A percentile compares a stretch with the other conserved stretches of the same genome.
These are phyloP conservation scores for Conopomorpha cramerella DNA, from an alignment of 1,140 invertebrate genomes.

Conservation along the genomic window DNA sequence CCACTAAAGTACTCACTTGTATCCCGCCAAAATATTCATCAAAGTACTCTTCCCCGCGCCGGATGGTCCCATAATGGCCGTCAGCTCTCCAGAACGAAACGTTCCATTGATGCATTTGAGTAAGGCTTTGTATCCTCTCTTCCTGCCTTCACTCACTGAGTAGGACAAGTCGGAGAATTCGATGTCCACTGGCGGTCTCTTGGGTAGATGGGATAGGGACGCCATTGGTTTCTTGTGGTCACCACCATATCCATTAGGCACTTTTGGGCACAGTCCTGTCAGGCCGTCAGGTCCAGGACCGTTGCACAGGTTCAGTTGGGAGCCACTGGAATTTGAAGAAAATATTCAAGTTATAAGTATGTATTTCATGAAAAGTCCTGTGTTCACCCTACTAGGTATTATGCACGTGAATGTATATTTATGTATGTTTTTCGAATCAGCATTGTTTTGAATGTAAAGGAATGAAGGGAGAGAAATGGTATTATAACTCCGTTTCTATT, in stretches of 20 bases:
- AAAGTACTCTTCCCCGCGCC: slow-evolving; percentile 92
- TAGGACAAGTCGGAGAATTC: slow-evolving; percentile 85
- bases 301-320: slow-evolving; percentile 71
- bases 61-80: slow-evolving; percentile 93
- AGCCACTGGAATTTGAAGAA: slow-evolving; percentile 68
- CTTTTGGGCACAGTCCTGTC: slow-evolving; percentile 66
- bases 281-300: slow-evolving; percentile 58
- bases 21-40: slow-evolving; percentile 89
- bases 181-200: slow-evolving; percentile 84
- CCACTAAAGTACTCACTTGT: slow-evolving; percentile 79
- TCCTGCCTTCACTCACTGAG: slow-evolving; percentile 80
- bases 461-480: too few relatives aligned
- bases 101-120: slow-evolving; percentile 85
- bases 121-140: slow-evolving; percentile 79
- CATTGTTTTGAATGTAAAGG: too few relatives aligned
- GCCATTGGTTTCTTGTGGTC: slow-evolving; percentile 65
- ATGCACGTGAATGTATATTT: too few relatives aligned
- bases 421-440: too few relatives aligned
- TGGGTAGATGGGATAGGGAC: slow-evolving; percentile 75
- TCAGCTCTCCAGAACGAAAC: slow-evolving; percentile 78
- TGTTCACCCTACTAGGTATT: too few relatives aligned
- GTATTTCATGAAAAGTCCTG: too few relatives aligned
- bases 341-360: too few relatives aligned
- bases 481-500: too few relatives aligned
- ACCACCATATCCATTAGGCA: slow-evolving; percentile 68